A percentile compares a stretch with the other conserved stretches of the same genome.
These are phyloP conservation scores for Caenorhabditis sp. DNA, from an alignment of 2,888 invertebrate species.

Conservation along the genomic window DNA sequence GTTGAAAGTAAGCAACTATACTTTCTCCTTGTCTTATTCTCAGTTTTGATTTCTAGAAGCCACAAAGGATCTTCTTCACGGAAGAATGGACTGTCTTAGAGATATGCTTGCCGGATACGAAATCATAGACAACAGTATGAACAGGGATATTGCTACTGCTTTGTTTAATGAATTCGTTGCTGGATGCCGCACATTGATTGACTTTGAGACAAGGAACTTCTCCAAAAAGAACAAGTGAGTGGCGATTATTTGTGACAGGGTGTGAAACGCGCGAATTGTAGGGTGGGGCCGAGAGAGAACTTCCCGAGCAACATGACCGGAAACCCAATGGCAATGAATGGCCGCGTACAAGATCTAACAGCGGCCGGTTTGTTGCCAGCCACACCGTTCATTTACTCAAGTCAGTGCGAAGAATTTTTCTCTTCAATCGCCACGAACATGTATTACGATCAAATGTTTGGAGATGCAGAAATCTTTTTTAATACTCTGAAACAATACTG, in stretches of 20 bases:
- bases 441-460: constrained; percentile 33
- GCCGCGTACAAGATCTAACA: background rate
- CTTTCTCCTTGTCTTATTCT: no score
- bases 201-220: constrained; percentile 40
- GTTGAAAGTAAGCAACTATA: constrained; percentile 22
- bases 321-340: constrained; percentile 8
- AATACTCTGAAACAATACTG: constrained; percentile 3
- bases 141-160: constrained; percentile 13
- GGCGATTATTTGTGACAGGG: background rate
- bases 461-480: constrained; percentile 5
- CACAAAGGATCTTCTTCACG: background rate
- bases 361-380: constrained; percentile 10
- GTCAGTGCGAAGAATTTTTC: constrained; percentile 22
- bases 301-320: constrained; percentile 5
- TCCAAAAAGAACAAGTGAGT: constrained; percentile 28
- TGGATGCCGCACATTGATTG: constrained; percentile 29
- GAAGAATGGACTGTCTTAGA: background rate
- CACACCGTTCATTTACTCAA: constrained; percentile 13
- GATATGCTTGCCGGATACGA: constrained; percentile 28
- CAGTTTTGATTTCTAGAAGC: constrained; percentile 30
- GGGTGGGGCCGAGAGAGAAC: background rate
- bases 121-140: background rate
- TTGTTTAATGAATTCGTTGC: constrained; percentile 30
- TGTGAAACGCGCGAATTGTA: background rate
- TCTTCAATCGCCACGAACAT: background rate